A percentile compares a stretch with the other conserved stretches of the same genome.
Conservation (phyloP, 2,113 vertebrate genomes). For the Cisticola juncidis region DNA sequence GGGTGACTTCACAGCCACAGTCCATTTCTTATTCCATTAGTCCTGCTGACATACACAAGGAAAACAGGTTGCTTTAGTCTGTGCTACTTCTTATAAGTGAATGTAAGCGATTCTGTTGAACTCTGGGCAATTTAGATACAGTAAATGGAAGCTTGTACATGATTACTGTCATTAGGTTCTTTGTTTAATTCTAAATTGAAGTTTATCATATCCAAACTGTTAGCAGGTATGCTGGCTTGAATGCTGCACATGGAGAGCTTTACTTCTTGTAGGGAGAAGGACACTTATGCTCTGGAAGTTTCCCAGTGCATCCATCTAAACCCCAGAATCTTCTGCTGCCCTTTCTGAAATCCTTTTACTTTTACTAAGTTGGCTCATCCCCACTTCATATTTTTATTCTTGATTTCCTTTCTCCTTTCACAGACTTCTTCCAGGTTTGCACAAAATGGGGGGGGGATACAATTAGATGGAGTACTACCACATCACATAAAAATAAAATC, state of each 20-base stretch:
- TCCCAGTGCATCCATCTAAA: background rate
- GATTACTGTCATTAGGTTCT: constrained; percentile 51
- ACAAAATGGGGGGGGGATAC: background rate
- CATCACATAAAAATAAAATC: background rate
- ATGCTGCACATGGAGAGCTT: background rate
- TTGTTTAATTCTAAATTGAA: constrained; percentile 47
- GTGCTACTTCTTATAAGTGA: constrained; percentile 18
- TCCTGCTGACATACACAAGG: background rate
- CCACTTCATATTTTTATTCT: background rate
- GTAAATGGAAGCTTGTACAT: constrained; percentile 41
- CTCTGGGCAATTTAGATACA: constrained; percentile 43
- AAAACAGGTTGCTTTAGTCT: background rate
- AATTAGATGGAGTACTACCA: background rate
- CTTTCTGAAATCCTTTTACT: background rate
- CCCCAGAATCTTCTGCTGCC: background rate
- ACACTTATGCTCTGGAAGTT: background rate
- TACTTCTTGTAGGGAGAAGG: background rate
- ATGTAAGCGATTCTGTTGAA: constrained; percentile 13
- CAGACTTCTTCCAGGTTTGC: background rate
- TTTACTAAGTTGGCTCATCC: background rate
- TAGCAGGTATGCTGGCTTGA: background rate
- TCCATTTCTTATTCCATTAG: constrained; percentile 23
- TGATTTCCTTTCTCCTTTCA: background rate
- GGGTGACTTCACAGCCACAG: background rate
- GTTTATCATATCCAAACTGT: constrained; percentile 46